A percentile compares a stretch with the other conserved stretches of the same genome.
phyloP scores from a whole-genome alignment of 2,888 invertebrate genomes.

The Meghimatium bilineatum region DNA sequence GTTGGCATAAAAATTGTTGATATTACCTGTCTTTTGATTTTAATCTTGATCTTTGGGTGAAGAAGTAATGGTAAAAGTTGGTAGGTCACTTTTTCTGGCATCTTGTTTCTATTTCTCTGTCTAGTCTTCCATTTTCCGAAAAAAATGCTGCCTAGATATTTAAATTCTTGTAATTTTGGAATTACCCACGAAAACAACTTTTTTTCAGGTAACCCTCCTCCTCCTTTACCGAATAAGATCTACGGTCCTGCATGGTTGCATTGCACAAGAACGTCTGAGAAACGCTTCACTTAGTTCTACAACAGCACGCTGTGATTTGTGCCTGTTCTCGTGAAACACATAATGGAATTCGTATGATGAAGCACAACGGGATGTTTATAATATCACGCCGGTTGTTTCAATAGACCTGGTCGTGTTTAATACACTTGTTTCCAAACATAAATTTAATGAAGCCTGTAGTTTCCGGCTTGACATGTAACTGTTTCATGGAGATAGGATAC shows the following conservation, averaged over 20 bases:
- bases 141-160: too few relatives aligned
- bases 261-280: neutral
- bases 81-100: too few relatives aligned
- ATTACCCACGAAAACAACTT: too few relatives aligned
- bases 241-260: neutral
- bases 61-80: too few relatives aligned
- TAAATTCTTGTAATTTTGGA: too few relatives aligned
- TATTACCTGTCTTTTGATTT: too few relatives aligned
- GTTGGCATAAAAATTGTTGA: too few relatives aligned
- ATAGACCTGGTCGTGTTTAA: neutral
- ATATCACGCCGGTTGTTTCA: neutral
- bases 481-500: neutral
- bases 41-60: too few relatives aligned
- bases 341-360: neutral
- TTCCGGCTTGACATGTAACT: neutral
- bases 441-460: neutral
- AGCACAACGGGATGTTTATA: neutral
- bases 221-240: too few relatives aligned
- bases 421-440: neutral
- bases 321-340: neutral
- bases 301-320: neutral
- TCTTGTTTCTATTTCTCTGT: too few relatives aligned
- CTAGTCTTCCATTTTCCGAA: too few relatives aligned
- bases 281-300: neutral
- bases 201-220: too few relatives aligned